Evolutionary conservation across 2,888 invertebrate genomes (phyloP), one percentile per base, ranked within the genome.

Genomic region (Bibio marci): DNA sequence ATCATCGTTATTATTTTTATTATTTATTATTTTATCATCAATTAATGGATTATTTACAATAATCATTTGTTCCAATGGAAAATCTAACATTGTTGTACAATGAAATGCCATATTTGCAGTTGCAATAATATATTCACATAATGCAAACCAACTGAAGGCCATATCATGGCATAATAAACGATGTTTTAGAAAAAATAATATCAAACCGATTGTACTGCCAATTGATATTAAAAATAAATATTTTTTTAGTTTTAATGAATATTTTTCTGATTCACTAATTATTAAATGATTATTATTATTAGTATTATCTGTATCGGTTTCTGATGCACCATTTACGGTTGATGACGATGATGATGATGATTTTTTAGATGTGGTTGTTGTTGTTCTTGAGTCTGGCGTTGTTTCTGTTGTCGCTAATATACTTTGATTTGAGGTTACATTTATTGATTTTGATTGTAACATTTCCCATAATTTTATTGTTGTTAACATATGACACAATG

Each of bases 91-190:
- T 39, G 87, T 83, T 30, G 87, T 80, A 46, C 85, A 75, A 56
- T 92, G 91, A 65, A 87, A 92, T 42, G 80, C 80, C 86, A 92
- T 91, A 62, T 91, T 92, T 47, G 85, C 79, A 39, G 80, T 76
- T 40, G 91, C 90, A 53, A 92, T 80, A 54, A 88, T 70, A 61
- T 92, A 92, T 63, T 92, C 92, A 60, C 86, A 90, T 41, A 86
- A 70, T 2, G 92, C 87, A 66, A 92, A 92, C 80, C 83, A 83
- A 57, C 88, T 91, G 65, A 92, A 92, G 35, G 91, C 92, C 66
- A 87, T 71, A 53, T 86, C 85, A 51, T 86, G 80, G 63, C 92
- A 92, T 47, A 86, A 69, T 47, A 88, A 67, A 49, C 92, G 73
- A 66, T 92, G 92, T 57, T 83, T 76, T 49, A 87, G 67, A 65